A percentile compares a stretch with the other conserved stretches of the same genome.
These are phyloP conservation scores for Elaphurus davidianus DNA, from an alignment of 2,113 vertebrate species.

Conservation along the genomic window DNA sequence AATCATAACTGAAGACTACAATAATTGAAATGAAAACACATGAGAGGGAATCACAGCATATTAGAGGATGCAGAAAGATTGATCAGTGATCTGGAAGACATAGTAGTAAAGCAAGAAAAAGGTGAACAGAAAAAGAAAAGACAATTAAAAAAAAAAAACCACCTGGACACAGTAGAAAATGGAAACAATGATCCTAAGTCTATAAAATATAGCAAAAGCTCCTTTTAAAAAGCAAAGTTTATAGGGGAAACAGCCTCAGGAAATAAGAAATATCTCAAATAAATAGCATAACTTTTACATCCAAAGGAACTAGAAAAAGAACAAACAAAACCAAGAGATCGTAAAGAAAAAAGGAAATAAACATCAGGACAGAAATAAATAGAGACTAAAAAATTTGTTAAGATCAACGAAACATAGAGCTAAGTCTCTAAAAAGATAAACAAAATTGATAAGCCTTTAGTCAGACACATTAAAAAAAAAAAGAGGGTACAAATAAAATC, in stretches of 20 bases:
- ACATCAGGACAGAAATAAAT: not conserved
- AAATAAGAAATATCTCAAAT: not conserved
- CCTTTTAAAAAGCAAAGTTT: not conserved
- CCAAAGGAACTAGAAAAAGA: not conserved
- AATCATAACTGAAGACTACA: not conserved
- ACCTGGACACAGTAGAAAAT: not conserved
- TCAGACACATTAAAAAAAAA: not conserved
- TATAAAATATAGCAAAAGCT: not conserved
- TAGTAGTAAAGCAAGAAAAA: not conserved
- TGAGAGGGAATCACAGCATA: not conserved
- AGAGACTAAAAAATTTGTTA: not conserved
- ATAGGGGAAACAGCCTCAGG: not conserved
- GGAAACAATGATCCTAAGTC: not conserved
- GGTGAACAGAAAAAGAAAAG: not conserved
- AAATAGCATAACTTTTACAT: not conserved
- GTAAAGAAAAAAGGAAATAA: not conserved
- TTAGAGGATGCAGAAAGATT: not conserved
- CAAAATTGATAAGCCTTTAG: not conserved
- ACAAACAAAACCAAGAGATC: not conserved
- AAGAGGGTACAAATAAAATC: not conserved
- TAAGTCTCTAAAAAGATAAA: not conserved
- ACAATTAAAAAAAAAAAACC: not conserved
- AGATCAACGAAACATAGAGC: not conserved
- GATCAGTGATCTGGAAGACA: not conserved
- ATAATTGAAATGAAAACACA: not conserved